Conservation (phyloP, 2,888 invertebrate genomes). For the Microplitis deprimator region DNA sequence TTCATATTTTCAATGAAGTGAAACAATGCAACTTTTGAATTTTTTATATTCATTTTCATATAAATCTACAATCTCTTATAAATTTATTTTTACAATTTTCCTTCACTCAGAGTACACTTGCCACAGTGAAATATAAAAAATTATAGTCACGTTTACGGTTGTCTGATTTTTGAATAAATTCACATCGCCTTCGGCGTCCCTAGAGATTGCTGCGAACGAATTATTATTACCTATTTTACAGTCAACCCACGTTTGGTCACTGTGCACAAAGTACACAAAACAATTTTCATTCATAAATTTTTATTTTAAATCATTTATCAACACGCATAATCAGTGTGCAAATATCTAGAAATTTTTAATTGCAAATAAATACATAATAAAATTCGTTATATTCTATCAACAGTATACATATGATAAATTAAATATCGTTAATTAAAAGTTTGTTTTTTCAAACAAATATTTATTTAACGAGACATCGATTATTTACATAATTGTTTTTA, state of each 20-base stretch:
- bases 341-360: too few species aligned
- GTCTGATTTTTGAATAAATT: constrained; percentile 59
- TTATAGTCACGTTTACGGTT: constrained; percentile 59
- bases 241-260: constrained; percentile 49
- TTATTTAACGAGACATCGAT: too few species aligned
- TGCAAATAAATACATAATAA: too few species aligned
- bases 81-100: constrained; percentile 26
- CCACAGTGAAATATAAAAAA: constrained; percentile 51
- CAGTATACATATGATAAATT: too few species aligned
- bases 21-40: background rate
- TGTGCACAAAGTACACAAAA: constrained; percentile 14
- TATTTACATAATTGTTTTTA: too few species aligned
- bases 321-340: background rate
- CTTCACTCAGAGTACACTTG: background rate
- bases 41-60: constrained; percentile 17
- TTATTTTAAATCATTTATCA: background rate
- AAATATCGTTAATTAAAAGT: too few species aligned
- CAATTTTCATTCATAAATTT: background rate
- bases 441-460: too few species aligned
- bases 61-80: background rate
- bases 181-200: constrained; percentile 30
- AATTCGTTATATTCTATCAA: too few species aligned
- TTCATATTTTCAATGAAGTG: background rate
- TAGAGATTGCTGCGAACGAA: constrained; percentile 35
- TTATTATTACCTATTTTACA: constrained; percentile 42